These are phyloP conservation scores for Pogonus chalceus DNA, from an alignment of 1,140 invertebrate species.

Conservation along the genomic window DNA sequence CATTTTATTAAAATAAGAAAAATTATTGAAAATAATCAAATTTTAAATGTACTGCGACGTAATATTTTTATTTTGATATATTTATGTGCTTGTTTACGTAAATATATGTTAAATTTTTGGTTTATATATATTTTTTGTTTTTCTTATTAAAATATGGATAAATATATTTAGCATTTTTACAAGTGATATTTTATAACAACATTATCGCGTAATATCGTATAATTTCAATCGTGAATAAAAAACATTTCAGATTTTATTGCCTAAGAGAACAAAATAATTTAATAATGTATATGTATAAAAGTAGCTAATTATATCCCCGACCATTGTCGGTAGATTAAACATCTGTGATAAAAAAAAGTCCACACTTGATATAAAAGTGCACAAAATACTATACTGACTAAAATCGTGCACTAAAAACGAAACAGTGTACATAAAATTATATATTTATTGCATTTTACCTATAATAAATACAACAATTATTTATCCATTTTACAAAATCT, in stretches of 20 bases:
- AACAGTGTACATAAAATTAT: neutral
- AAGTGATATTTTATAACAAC: no score
- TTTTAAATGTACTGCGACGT: no score
- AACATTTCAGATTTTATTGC: neutral
- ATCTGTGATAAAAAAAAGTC: conserved; percentile 5
- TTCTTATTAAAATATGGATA: no score
- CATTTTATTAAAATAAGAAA: no score
- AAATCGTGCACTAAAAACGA: neutral
- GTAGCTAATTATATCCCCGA: neutral
- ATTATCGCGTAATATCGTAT: neutral
- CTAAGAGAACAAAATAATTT: neutral
- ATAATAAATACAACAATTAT: neutral
- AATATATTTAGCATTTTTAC: no score
- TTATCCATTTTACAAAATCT: neutral
- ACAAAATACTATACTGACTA: neutral
- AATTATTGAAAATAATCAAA: no score
- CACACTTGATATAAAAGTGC: neutral
- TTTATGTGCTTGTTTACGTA: no score
- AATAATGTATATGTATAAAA: conserved; percentile 2
- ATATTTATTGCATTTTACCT: neutral
- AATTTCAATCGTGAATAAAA: neutral
- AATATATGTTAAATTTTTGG: no score
- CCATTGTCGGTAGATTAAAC: neutral
- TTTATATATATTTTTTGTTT: no score
- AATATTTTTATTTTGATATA: no score